Conservation (phyloP, 1,140 invertebrate species). For the Caenorhabditis inopinata region DNA sequence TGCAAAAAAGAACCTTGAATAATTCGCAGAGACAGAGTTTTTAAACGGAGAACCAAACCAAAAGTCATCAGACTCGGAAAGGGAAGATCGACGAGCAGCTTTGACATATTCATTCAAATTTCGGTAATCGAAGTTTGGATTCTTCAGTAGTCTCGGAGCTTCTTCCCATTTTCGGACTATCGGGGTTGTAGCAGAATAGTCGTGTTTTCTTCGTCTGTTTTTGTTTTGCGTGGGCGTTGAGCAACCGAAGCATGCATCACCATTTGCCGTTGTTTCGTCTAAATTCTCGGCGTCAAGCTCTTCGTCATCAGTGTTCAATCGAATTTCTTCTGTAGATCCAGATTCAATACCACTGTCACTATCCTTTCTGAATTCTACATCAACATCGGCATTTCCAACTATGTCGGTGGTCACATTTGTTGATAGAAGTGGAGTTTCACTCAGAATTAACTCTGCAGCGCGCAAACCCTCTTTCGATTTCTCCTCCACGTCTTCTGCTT, state of each 20-base stretch:
- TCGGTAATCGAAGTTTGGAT: constrained; percentile 5
- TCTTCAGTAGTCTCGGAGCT: neutral
- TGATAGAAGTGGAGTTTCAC: neutral
- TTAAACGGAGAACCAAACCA: neutral
- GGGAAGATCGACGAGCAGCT: neutral
- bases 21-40: neutral
- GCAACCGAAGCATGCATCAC: neutral
- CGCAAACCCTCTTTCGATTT: no score
- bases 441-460: no score
- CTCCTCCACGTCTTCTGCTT: neutral
- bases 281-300: neutral
- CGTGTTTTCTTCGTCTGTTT: neutral
- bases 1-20: neutral
- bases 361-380: neutral
- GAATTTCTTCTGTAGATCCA: neutral
- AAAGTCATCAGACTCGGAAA: neutral
- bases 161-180: neutral
- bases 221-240: neutral
- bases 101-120: neutral
- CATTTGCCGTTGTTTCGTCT: neutral
- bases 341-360: constrained; percentile 16
- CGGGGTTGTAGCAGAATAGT: neutral
- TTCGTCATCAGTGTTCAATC: constrained; percentile 10
- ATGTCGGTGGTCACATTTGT: neutral
- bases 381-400: neutral